Evolutionary conservation across 2,797 vertebrate species (phyloP).

Genomic region (Rhincodon typus): DNA sequence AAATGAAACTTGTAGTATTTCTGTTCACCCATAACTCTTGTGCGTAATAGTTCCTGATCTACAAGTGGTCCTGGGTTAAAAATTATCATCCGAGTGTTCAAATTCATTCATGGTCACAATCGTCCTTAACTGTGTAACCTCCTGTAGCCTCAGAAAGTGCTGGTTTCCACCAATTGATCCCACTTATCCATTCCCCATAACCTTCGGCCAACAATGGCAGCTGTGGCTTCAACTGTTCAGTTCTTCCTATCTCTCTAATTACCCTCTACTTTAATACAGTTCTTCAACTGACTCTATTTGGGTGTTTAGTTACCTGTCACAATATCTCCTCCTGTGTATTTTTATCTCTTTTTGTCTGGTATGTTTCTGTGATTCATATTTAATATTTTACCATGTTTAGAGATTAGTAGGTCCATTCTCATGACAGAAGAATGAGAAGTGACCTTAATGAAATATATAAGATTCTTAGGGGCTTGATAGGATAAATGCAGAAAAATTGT

Average conservation of each 20-base stretch:
- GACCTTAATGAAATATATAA: too few species aligned
- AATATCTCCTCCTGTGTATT: neutral
- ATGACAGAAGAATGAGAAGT: too few species aligned
- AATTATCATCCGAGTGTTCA: neutral
- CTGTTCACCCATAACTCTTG: neutral
- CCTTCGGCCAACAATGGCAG: neutral
- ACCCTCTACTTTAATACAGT: neutral
- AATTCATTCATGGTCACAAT: neutral
- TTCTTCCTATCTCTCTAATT: neutral
- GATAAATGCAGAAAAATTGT: too few species aligned
- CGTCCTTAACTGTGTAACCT: neutral
- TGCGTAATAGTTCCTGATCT: neutral
- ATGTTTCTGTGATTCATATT: neutral
- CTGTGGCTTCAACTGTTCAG: neutral
- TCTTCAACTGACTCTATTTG: neutral
- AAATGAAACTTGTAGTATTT: neutral
- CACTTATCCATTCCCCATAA: neutral
- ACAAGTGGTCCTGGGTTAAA: neutral
- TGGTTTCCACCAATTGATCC: neutral
- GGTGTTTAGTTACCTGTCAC: neutral
- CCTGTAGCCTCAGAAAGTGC: neutral
- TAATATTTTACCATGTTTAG: neutral
- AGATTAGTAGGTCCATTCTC: too few species aligned
- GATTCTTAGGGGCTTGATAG: too few species aligned
- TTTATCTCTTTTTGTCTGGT: neutral